Conservation (phyloP, 1,140 invertebrate species). For the Hylaeus anthracinus region DNA sequence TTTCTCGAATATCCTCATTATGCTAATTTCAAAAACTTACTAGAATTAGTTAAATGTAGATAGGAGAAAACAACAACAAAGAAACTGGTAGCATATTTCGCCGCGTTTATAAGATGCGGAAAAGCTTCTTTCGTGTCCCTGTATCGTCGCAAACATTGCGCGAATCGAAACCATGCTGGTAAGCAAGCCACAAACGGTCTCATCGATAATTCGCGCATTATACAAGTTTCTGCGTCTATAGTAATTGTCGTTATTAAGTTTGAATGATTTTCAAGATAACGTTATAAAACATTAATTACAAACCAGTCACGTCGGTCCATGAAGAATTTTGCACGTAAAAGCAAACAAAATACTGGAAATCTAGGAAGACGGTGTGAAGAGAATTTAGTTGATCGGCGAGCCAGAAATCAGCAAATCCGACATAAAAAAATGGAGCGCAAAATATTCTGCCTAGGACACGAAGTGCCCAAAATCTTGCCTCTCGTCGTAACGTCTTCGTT, state of each 20-base stretch:
- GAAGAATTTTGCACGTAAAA: constrained; percentile 83
- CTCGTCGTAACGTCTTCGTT: constrained; percentile 88
- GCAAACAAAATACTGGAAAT: constrained; percentile 89
- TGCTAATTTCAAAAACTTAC: constrained; percentile 69
- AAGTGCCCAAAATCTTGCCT: constrained; percentile 86
- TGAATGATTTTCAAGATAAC: not conserved
- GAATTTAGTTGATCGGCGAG: constrained; percentile 95
- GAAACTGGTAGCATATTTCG: constrained; percentile 92
- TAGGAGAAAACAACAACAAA: constrained; percentile 87
- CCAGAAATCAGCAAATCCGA: constrained; percentile 96
- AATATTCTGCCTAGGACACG: constrained; percentile 84
- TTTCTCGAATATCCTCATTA: not conserved
- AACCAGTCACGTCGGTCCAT: constrained; percentile 71
- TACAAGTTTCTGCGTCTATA: constrained; percentile 76
- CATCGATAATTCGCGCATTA: constrained; percentile 77
- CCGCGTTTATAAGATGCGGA: constrained; percentile 90
- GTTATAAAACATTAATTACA: not conserved
- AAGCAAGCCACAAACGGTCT: constrained; percentile 87
- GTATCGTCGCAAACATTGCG: constrained; percentile 92
- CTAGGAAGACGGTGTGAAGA: constrained; percentile 87
- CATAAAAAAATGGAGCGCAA: constrained; percentile 91
- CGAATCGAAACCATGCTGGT: constrained; percentile 93
- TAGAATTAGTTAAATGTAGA: constrained; percentile 82
- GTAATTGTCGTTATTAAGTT: constrained; percentile 21
- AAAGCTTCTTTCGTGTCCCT: constrained; percentile 84